These are phyloP conservation scores for Sphenopsis melanotis DNA, from an alignment of 2,797 vertebrate species.

Conservation along the genomic window DNA sequence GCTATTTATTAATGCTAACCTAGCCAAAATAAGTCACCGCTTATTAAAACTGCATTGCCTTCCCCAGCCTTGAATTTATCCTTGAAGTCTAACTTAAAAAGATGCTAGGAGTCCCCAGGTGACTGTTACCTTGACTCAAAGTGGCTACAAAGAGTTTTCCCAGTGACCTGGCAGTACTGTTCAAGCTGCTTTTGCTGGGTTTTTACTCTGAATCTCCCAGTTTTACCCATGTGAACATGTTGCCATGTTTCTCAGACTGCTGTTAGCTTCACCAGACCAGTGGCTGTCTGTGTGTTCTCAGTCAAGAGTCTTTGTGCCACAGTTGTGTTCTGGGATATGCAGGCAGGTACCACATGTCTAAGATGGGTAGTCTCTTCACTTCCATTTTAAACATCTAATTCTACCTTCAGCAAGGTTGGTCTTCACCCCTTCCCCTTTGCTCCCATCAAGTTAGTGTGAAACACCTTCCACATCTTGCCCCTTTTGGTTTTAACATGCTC, in stretches of 20 bases:
- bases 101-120: neutral
- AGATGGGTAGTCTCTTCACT: neutral
- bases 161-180: neutral
- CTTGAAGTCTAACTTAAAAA: neutral
- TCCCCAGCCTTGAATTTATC: neutral
- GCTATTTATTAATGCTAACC: neutral
- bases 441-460: neutral
- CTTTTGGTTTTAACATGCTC: constrained; percentile 50
- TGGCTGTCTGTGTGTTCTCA: neutral
- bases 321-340: neutral
- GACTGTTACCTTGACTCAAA: neutral
- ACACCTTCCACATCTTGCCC: neutral
- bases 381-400: neutral
- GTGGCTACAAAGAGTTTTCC: neutral
- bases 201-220: neutral
- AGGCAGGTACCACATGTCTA: neutral
- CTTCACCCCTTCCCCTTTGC: neutral
- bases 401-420: neutral
- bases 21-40: neutral
- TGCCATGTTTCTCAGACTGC: neutral
- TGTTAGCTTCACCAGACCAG: neutral
- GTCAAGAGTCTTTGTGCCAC: fast-evolving
- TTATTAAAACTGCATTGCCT: neutral
- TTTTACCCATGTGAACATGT: neutral
- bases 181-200: neutral